Base-by-base conservation (phyloP, 2,888 invertebrate genomes). In the Trissolcus brochymenae region DNA sequence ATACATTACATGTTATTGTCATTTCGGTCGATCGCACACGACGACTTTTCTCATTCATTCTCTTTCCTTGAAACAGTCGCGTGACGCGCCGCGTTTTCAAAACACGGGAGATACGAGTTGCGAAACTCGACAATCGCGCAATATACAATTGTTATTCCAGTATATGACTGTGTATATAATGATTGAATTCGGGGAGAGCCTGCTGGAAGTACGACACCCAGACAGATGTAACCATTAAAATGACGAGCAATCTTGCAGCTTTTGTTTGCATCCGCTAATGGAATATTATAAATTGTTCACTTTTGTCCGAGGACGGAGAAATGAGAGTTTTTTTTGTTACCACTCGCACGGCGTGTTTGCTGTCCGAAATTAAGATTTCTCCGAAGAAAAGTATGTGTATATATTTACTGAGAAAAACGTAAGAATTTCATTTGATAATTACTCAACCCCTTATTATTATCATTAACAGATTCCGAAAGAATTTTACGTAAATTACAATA, bases 141-240 rank as follows among this genome's bases (percentile, higher is more conserved):
- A 46, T 46, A 13, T 13, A 46, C 46, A 16, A 46, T 46, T 16
- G 16, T 46, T 46, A 46, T 14, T 16, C 14, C 46, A 14, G 16
- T 11, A 14, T 16, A 6, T 16, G 14, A 46, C 11, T 6, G n/a
- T 46, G 46, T 35, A 35, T 9, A 46, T 46, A 46, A 46, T 46
- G 46, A 46, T 16, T 46, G 16, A 11, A 35, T 51, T 19, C 16
- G 51, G 19, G 17, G 19, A 13, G 19, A 51, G 51, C 17, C 1
- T 51, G 11, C 14, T 4, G 19, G 9, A 51, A 19, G 4, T 51
- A 51, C 11, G 51, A 51, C 51, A 51, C 19, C 51, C 51, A 19
- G 11, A 17, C 51, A 51, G 17, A 51, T 51, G 51, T 51, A 51
- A 11, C 17, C 51, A 51, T 51, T 51, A 51, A 51, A 51, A 17